Base-by-base conservation (phyloP, 2,113 vertebrate genomes). In the Burhinus bistriatus region DNA sequence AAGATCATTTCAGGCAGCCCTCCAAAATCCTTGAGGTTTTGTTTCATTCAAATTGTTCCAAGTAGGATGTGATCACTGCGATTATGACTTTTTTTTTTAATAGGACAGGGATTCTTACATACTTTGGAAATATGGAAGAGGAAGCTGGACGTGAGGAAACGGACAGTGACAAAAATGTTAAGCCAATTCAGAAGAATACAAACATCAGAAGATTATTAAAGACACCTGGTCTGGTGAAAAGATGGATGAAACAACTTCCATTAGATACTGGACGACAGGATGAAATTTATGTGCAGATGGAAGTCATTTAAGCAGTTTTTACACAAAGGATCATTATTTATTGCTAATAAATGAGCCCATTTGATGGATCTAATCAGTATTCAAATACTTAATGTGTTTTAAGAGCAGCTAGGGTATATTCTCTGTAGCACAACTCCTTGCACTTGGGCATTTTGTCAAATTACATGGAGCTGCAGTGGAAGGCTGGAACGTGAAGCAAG, bases 321-420 rank as follows among this genome's bases (percentile, higher is more conserved):
- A 93, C 76, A 96, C 34, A 77, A 77, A 97, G 65, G 59, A 96
- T 87, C 78, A 45, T 68, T 69, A 95, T 94, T 97, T 97, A 96
- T 88, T 90, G 92, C 82, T 96, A 97, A 97, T 94, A 97, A 96
- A 96, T 80, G 83, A 96, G 45, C 21, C 91, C 42, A 89, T 97
- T 90, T 96, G 82, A 96, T 92, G 54, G 68, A 78, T 42, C 64
- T 97, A 83, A 96, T 96, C 52, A 95, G 61, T 75, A 92, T 85
- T 92, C 44, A 91, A 91, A 96, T 76, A 85, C 17, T 85, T 76
- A 78, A 59, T 81, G 23, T 89, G 65, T 52, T 87, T 93, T 83
- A 97, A 93, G 73, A 96, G 89, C 83, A 91, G 51, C 75, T 42
- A 55, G 61, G 94, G 69, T 71, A 51, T 75, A 71, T 36, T 68